These are phyloP conservation scores for Parazoanthus atlanticus DNA, from an alignment of 92 coral and sea anemone species.

Conservation along the genomic window DNA sequence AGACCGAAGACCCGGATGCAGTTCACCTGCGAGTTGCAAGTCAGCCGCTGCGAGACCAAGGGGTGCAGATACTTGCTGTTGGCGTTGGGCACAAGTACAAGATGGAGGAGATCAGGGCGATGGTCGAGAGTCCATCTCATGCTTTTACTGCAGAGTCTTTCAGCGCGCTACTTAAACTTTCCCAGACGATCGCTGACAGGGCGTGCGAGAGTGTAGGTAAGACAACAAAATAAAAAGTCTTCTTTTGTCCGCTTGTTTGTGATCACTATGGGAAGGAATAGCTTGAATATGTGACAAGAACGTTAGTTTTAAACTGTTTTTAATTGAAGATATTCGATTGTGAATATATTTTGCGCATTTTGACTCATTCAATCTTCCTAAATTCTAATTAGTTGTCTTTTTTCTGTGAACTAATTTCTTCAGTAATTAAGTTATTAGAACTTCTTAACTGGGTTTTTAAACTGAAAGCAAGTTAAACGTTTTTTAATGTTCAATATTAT, in stretches of 20 bases:
- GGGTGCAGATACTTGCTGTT: constrained; percentile 67
- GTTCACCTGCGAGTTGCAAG: constrained; percentile 63
- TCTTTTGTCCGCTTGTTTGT: background rate
- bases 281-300: too few species aligned
- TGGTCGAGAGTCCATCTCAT: constrained; percentile 63
- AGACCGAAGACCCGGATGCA: constrained; percentile 74
- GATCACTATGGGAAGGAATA: background rate
- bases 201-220: constrained; percentile 60
- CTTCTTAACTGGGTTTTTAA: too few species aligned
- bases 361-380: too few species aligned
- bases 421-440: too few species aligned
- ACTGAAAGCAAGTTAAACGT: too few species aligned
- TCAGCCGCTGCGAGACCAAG: constrained; percentile 72
- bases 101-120: constrained; percentile 47
- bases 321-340: too few species aligned
- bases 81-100: constrained; percentile 69
- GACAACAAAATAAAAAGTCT: background rate
- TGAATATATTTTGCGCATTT: too few species aligned
- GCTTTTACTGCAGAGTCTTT: constrained; percentile 76
- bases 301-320: too few species aligned
- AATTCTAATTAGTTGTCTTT: too few species aligned
- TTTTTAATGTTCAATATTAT: too few species aligned
- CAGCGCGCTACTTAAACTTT: constrained; percentile 67
- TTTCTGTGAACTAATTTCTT: too few species aligned
- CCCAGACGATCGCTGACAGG: constrained; percentile 70